Conservation (phyloP, 2,797 vertebrate genomes). For the Epinephelus malabaricus region DNA sequence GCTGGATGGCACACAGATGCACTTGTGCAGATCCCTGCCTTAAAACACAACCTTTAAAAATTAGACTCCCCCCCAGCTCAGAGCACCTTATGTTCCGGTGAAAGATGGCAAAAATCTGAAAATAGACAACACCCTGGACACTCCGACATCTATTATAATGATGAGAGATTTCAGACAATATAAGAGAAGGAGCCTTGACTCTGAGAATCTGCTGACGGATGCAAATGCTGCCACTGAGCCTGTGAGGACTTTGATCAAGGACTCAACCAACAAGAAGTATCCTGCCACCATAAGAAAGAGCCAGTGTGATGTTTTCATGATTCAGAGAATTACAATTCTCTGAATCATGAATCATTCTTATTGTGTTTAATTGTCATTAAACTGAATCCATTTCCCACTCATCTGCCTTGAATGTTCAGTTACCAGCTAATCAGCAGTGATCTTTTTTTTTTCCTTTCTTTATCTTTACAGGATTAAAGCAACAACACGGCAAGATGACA, state of each 20-base stretch:
- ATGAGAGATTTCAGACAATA: background rate
- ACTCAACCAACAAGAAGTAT: background rate
- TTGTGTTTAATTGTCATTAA: background rate
- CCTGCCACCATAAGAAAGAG: background rate
- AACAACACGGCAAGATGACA: slow-evolving; percentile 22
- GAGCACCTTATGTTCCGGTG: background rate
- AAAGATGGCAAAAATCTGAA: background rate
- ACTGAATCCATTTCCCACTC: slow-evolving; percentile 8
- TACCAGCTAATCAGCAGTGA: background rate
- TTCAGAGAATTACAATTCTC: background rate
- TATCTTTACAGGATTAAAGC: slow-evolving; percentile 10
- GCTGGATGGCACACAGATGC: slow-evolving; percentile 17
- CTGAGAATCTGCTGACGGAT: background rate
- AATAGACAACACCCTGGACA: background rate
- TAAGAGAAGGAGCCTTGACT: background rate
- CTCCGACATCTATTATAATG: background rate
- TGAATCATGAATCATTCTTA: too few species aligned
- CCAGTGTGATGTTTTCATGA: background rate
- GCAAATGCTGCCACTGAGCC: background rate
- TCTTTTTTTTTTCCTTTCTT: background rate
- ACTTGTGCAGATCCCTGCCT: slow-evolving; percentile 10
- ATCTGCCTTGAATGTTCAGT: slow-evolving; percentile 4
- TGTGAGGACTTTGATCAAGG: slow-evolving; percentile 5
- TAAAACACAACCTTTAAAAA: slow-evolving; percentile 18
- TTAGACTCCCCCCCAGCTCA: background rate